phyloP scores from a whole-genome alignment of 1,140 invertebrate genomes.

The Eueides isabella region DNA sequence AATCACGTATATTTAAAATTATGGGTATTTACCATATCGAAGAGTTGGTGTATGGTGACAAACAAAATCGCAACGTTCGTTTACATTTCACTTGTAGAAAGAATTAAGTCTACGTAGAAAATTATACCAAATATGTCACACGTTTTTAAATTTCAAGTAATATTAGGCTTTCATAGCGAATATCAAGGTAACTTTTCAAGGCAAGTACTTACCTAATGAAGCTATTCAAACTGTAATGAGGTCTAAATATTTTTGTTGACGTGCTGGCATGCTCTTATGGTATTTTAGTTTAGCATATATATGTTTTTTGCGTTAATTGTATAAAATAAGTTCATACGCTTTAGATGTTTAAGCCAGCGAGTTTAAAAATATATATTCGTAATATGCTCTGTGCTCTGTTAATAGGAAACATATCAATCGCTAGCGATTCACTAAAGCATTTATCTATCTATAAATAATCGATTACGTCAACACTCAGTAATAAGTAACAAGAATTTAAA shows the following conservation, averaged over 20 bases:
- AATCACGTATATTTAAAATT: too few species aligned
- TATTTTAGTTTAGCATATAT: constrained; percentile 16
- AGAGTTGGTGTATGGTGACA: too few species aligned
- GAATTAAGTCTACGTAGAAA: neutral
- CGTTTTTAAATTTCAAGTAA: neutral
- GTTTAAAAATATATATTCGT: neutral
- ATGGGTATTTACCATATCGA: too few species aligned
- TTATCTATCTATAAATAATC: constrained; percentile 15
- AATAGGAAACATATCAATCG: neutral
- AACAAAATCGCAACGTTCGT: too few species aligned
- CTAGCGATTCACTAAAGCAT: neutral
- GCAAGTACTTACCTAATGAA: constrained; percentile 26
- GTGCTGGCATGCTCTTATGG: constrained; percentile 15
- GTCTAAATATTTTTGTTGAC: constrained; percentile 28
- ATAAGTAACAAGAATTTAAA: constrained; percentile 1
- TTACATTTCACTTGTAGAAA: too few species aligned
- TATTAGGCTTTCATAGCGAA: neutral
- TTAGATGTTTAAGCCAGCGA: neutral
- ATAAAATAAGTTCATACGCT: neutral
- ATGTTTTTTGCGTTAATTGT: too few species aligned
- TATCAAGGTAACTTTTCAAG: constrained; percentile 22
- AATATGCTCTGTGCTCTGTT: neutral
- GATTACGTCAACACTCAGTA: constrained; percentile 14
- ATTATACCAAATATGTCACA: neutral
- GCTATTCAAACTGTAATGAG: constrained; percentile 22